phyloP scores from a whole-genome alignment of 1,140 invertebrate species.

The Leptinotarsa texana region DNA sequence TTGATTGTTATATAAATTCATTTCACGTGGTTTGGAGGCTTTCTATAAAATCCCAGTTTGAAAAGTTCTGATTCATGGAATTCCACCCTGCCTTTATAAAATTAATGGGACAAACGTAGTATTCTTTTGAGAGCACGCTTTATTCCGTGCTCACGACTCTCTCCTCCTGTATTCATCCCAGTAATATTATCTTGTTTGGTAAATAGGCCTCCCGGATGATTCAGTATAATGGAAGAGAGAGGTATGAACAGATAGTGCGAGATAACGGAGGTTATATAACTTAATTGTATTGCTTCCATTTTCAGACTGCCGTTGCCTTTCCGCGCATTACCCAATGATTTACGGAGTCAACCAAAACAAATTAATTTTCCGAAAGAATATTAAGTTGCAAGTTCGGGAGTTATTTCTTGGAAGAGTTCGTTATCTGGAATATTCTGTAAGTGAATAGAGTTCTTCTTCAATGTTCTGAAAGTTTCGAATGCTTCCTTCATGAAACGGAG shows the following conservation, averaged over 20 bases:
- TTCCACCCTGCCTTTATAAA: not conserved
- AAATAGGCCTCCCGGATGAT: constrained; percentile 17
- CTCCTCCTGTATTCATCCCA: constrained; percentile 12
- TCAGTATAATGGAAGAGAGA: constrained; percentile 9
- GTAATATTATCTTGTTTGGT: constrained; percentile 16
- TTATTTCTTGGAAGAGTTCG: not conserved
- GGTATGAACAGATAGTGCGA: not conserved
- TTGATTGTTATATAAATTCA: too few species aligned
- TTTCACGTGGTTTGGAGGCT: too few species aligned
- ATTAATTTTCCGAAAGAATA: constrained; percentile 6
- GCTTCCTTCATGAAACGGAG: too few species aligned
- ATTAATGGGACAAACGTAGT: not conserved
- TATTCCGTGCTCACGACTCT: not conserved
- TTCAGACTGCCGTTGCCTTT: constrained; percentile 1
- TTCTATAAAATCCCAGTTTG: too few species aligned
- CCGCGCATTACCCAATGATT: constrained; percentile 7
- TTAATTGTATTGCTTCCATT: constrained; percentile 19
- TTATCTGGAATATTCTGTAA: not conserved
- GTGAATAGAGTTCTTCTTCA: not conserved
- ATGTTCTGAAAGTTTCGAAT: too few species aligned
- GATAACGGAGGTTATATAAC: constrained; percentile 14
- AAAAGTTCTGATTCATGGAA: not conserved
- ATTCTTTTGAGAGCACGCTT: not conserved
- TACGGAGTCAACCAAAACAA: constrained; percentile 5
- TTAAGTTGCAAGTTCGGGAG: not conserved